Base-by-base conservation (phyloP, 2,113 vertebrate genomes). In the Promerops cafer region DNA sequence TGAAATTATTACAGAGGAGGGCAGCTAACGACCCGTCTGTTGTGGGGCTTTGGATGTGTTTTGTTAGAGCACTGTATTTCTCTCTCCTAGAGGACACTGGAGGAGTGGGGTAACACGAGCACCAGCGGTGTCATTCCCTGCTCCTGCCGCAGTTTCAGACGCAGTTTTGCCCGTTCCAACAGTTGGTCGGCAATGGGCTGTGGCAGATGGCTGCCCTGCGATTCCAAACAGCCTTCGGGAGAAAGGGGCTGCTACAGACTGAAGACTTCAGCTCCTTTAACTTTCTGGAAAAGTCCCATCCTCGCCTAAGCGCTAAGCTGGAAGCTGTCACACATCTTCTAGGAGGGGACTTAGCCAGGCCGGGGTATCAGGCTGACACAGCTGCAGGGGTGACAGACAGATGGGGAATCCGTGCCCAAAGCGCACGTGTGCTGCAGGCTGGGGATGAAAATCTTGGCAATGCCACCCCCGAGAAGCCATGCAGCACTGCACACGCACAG, bases 111-210 rank as follows among this genome's bases (percentile, higher is more conserved):
- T 78, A 52, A 81, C 64, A 64, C 33, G 60, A 66, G 84, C 78
- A 83, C 68, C 87, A 86, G 56, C 10, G 60, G 68, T 71, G 50
- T 33, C 7, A 75, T 92, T 82, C 65, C 86, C 86, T 49, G 68
- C 0, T 17, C 65, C 68, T 21, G 28, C 57, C 74, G 26, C 47
- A 26, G 69, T 53, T 84, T 13, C 45, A 44, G 76, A n/a, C 5
- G 35, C 80, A 87, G 76, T 53, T 94, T n/a, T 56, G 53, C 66
- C 87, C 49, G 31, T 84, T 92, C 74, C 87, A 81, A 69, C 72
- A 82, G 40, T 42, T 84, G 70, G 87, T 53, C 89, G 82, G 93
- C 79, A 97, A 96, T 89, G 94, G 90, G 75, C 89, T 72, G 83
- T 64, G 57, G 78, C 83, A 75, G 76, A 95, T 60, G 68, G 81